These are phyloP conservation scores for Eubasilissa splendida DNA, from an alignment of 2,888 invertebrate species.

Conservation along the genomic window DNA sequence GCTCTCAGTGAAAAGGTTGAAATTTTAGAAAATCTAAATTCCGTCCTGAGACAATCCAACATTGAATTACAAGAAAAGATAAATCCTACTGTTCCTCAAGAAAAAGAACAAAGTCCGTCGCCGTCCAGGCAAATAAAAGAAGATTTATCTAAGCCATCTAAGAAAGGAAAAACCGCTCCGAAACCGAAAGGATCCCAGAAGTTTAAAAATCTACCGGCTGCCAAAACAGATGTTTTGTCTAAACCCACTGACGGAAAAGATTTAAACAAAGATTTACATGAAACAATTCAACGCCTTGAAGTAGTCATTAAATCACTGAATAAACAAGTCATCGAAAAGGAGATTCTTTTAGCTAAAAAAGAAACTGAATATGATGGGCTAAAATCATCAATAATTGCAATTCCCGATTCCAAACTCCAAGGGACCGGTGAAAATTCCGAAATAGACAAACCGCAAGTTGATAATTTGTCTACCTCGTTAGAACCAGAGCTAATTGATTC, in stretches of 20 bases:
- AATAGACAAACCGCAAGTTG: background rate
- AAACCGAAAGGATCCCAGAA: constrained; percentile 64
- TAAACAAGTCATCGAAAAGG: constrained; percentile 70
- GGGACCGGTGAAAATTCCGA: constrained; percentile 31
- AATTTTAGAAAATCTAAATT: constrained; percentile 70
- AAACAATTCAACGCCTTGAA: constrained; percentile 64
- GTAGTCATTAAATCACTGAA: constrained; percentile 68
- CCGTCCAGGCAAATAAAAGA: constrained; percentile 64
- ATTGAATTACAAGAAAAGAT: constrained; percentile 56
- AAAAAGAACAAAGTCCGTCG: constrained; percentile 59
- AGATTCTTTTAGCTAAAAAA: constrained; percentile 67
- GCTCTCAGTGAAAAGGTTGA: constrained; percentile 71
- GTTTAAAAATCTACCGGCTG: constrained; percentile 68
- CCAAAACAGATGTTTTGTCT: constrained; percentile 68
- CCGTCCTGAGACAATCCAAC: constrained; percentile 71
- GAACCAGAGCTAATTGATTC: constrained; percentile 19
- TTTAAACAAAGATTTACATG: constrained; percentile 62
- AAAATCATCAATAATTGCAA: constrained; percentile 59
- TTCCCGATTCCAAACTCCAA: constrained; percentile 42
- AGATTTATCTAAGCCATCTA: constrained; percentile 65
- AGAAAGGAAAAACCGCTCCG: constrained; percentile 63
- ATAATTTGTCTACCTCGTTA: background rate
- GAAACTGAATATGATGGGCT: constrained; percentile 62
- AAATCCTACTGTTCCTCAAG: constrained; percentile 31
- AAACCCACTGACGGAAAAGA: constrained; percentile 63